phyloP scores from a whole-genome alignment of 2,888 invertebrate genomes.

The Agrochola litura region DNA sequence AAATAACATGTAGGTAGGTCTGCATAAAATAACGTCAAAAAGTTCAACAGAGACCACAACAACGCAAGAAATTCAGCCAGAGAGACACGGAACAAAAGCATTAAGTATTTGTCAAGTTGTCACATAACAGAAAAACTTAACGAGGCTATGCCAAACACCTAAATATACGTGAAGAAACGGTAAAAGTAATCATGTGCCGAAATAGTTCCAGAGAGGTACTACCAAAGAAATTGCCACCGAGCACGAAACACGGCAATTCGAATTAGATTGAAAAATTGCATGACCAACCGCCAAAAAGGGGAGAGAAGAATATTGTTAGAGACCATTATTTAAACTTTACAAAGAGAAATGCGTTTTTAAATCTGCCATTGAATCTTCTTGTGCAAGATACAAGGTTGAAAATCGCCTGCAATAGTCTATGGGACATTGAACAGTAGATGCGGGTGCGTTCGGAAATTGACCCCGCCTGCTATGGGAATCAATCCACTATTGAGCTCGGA shows the following conservation, averaged over 20 bases:
- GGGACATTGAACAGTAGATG: constrained; percentile 69
- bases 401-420: constrained; percentile 60
- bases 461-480: constrained; percentile 72
- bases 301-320: constrained; percentile 65
- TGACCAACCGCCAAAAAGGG: constrained; percentile 70
- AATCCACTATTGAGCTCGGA: constrained; percentile 61
- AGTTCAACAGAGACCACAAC: neutral
- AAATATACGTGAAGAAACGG: constrained; percentile 52
- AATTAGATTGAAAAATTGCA: constrained; percentile 89
- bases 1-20: neutral
- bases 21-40: constrained; percentile 6
- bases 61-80: neutral
- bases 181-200: constrained; percentile 61
- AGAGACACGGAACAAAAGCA: constrained; percentile 6
- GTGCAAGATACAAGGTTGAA: constrained; percentile 63
- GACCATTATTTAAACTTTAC: constrained; percentile 64
- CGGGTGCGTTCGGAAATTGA: constrained; percentile 81
- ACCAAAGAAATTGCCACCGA: constrained; percentile 65
- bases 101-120: constrained; percentile 29
- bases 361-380: constrained; percentile 68
- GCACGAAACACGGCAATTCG: constrained; percentile 70
- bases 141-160: constrained; percentile 42
- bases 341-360: constrained; percentile 60
- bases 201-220: constrained; percentile 35
- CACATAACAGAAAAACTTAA: constrained; percentile 46